Percentiles rank a stretch among this genome's conserved stretches.
Conservation (phyloP, 2,113 vertebrate species). For the Globicephala melas region DNA sequence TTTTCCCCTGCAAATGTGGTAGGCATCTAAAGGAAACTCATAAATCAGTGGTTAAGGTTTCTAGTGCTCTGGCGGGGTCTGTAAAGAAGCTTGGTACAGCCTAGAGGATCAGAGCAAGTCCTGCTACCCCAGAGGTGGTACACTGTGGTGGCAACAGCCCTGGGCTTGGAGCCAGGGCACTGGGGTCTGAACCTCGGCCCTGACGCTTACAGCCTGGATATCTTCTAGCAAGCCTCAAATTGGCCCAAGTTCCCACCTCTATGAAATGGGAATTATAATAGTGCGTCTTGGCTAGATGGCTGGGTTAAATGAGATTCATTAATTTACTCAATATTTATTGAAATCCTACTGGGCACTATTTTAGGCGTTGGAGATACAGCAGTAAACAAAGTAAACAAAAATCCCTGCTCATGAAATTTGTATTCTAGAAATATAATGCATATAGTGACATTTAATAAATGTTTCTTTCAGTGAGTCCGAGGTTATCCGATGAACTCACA, state of each 20-base stretch:
- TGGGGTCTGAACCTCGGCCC: not conserved
- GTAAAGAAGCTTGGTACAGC: not conserved
- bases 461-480: not conserved
- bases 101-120: not conserved
- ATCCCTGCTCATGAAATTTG: not conserved
- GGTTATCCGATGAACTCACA: not conserved
- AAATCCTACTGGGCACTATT: not conserved
- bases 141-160: not conserved
- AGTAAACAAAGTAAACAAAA: not conserved
- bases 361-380: not conserved
- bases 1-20: not conserved
- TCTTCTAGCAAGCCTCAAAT: not conserved
- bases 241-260: slow-evolving; percentile 15
- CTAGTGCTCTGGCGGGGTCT: not conserved
- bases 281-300: not conserved
- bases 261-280: not conserved
- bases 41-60: not conserved
- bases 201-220: not conserved
- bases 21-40: slow-evolving; percentile 17
- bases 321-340: not conserved
- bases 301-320: not conserved
- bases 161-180: not conserved
- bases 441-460: not conserved
- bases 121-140: not conserved
- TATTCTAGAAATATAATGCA: not conserved